Conservation (phyloP, 2,113 vertebrate species). For the Podarcis cretensis region DNA sequence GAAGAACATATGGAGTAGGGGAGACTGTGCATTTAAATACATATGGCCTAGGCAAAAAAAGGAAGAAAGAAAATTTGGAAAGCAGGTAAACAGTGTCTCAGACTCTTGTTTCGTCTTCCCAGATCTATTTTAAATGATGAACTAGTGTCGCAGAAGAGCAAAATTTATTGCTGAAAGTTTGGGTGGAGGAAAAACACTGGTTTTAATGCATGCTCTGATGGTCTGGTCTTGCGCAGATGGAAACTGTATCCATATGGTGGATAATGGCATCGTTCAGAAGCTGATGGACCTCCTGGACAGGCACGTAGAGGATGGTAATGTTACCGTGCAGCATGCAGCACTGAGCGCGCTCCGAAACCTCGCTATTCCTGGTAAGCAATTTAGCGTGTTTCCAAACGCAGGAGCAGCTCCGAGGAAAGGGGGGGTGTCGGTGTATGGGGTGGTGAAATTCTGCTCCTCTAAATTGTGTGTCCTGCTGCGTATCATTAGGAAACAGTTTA, state of each 20-base stretch:
- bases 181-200: too few relatives aligned
- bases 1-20: not conserved
- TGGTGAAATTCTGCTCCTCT: not conserved
- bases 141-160: not conserved
- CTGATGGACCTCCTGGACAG: slow-evolving; percentile 93
- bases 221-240: slow-evolving; percentile 80
- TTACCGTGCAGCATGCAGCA: slow-evolving; percentile 95
- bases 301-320: slow-evolving; percentile 94
- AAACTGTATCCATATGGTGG: slow-evolving; percentile 99
- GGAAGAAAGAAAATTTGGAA: too few relatives aligned
- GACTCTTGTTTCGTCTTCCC: not conserved
- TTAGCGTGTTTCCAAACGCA: not conserved
- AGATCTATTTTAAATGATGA: not conserved
- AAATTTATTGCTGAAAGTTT: not conserved
- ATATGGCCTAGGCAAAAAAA: not conserved
- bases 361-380: slow-evolving; percentile 91
- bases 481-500: not conserved
- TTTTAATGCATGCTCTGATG: not conserved
- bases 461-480: not conserved
- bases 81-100: not conserved
- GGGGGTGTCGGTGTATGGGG: not conserved
- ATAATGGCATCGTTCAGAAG: slow-evolving; percentile 94
- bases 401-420: not conserved
- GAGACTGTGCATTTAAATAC: not conserved
- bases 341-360: slow-evolving; percentile 95